These are phyloP conservation scores for Cygnus olor DNA, from an alignment of 2,797 vertebrate species.

Conservation along the genomic window DNA sequence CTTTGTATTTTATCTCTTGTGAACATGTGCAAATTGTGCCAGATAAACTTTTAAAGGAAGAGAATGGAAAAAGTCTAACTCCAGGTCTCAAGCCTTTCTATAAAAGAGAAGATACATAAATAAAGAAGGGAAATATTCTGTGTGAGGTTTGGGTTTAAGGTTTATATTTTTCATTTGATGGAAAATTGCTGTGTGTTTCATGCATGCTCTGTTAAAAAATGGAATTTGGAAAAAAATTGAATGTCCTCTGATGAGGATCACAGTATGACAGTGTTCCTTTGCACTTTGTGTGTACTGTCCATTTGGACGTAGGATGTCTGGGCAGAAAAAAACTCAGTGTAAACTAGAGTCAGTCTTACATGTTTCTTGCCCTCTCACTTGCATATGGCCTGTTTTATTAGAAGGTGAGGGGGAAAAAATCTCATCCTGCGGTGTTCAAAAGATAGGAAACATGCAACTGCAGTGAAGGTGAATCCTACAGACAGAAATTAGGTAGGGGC, in stretches of 20 bases:
- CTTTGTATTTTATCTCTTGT: background rate
- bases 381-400: background rate
- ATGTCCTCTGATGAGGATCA: background rate
- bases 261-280: background rate
- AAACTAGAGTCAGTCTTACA: background rate
- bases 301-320: background rate
- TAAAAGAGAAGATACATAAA: background rate
- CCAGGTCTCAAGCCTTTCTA: background rate
- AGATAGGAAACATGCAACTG: background rate
- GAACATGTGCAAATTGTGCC: background rate
- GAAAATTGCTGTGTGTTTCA: background rate
- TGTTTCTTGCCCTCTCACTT: background rate
- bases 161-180: background rate
- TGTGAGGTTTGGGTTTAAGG: background rate
- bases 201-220: background rate
- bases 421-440: background rate
- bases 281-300: background rate
- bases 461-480: background rate
- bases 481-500: background rate
- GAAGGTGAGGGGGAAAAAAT: background rate
- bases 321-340: background rate
- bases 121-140: background rate
- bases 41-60: background rate
- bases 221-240: background rate
- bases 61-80: background rate